Evolutionary conservation across 2,888 invertebrate species (phyloP).

Genomic region (Papilio protenor): DNA sequence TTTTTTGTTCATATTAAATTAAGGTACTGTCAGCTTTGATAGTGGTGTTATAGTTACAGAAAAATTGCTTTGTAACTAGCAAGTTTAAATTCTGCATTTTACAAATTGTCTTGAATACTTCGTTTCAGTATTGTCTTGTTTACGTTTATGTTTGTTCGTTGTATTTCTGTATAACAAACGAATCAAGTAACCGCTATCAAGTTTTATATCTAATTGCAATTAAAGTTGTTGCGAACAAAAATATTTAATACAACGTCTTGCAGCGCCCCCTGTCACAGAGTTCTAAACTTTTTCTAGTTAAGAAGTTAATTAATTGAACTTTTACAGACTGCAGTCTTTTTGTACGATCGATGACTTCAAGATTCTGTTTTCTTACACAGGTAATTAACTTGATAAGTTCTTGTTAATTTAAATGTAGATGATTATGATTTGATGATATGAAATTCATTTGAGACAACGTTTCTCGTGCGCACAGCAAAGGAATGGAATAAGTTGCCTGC

Average conservation of each 20-base stretch:
- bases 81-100: no score
- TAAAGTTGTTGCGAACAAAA: slow-evolving; percentile 31
- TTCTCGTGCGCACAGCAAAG: no score
- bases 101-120: no score
- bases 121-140: background rate
- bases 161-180: slow-evolving; percentile 12
- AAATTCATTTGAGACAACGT: no score
- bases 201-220: slow-evolving; percentile 24
- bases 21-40: no score
- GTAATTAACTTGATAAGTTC: slow-evolving; percentile 24
- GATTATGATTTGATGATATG: no score
- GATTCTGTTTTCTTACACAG: slow-evolving; percentile 44
- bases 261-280: slow-evolving; percentile 1
- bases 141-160: background rate
- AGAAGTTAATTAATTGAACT: slow-evolving; percentile 61
- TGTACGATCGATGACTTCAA: slow-evolving; percentile 46
- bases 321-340: slow-evolving; percentile 50
- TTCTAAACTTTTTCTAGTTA: slow-evolving; percentile 51
- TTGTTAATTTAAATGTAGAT: slow-evolving; percentile 1
- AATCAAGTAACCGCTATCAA: slow-evolving; percentile 20
- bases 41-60: no score
- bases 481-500: no score
- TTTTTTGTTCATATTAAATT: no score
- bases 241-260: slow-evolving; percentile 27
- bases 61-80: no score